Conservation (phyloP, 2,113 vertebrate species). For the Aegithalos caudatus region DNA sequence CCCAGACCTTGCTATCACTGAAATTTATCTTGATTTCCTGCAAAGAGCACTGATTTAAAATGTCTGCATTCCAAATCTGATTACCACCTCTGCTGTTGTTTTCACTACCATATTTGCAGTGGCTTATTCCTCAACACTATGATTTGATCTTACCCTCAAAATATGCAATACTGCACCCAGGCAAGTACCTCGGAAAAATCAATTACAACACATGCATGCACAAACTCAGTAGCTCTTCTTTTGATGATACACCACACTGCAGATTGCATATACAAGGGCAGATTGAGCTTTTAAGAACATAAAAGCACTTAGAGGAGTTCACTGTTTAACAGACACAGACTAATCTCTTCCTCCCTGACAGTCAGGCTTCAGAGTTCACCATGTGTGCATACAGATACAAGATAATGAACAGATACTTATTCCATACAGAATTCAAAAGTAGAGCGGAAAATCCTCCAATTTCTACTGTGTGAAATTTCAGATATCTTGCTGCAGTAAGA, state of each 20-base stretch:
- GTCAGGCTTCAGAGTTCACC: not conserved
- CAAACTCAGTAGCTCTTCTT: slow-evolving; percentile 29
- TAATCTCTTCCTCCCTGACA: slow-evolving; percentile 39
- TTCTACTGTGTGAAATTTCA: not conserved
- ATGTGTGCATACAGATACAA: slow-evolving; percentile 33
- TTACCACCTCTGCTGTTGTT: not conserved
- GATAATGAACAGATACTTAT: slow-evolving; percentile 61
- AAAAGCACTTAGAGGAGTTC: slow-evolving; percentile 44
- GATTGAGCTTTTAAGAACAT: slow-evolving; percentile 44
- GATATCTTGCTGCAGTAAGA: not conserved
- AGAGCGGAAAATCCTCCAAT: not conserved
- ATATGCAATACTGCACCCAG: slow-evolving; percentile 19
- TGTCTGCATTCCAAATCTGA: not conserved
- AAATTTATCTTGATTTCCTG: not conserved
- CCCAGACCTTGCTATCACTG: not conserved
- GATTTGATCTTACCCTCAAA: slow-evolving; percentile 8
- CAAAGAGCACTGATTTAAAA: not conserved
- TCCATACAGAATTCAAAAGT: slow-evolving; percentile 49
- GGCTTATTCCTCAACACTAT: not conserved
- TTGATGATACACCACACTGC: slow-evolving; percentile 6
- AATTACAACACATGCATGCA: slow-evolving; percentile 59
- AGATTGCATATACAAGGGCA: slow-evolving; percentile 15
- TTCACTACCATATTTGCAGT: not conserved
- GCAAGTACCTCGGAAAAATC: slow-evolving; percentile 50
- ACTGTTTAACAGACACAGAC: slow-evolving; percentile 42